A percentile compares a stretch with the other conserved stretches of the same genome.
Evolutionary conservation across 2,797 vertebrate genomes (phyloP).

Genomic region (Hipposideros larvatus): DNA sequence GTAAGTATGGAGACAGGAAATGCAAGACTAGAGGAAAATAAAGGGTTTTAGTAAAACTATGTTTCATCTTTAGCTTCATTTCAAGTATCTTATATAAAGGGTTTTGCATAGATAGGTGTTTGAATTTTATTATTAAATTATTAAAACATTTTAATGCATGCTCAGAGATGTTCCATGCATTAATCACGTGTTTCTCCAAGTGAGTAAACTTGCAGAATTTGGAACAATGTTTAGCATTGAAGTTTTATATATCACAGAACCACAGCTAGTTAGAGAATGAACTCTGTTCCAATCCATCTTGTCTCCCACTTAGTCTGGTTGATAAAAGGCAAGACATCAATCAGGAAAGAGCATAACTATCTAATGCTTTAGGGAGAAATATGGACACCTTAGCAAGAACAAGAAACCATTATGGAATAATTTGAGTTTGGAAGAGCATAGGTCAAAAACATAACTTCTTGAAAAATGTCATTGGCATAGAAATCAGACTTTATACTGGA

Average conservation of each 20-base stretch:
- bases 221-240: background rate
- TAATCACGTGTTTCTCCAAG: slow-evolving; percentile 11
- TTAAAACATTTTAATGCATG: background rate
- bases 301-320: slow-evolving; percentile 64
- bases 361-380: slow-evolving; percentile 74
- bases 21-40: background rate
- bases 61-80: background rate
- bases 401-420: slow-evolving; percentile 73
- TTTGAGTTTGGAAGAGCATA: slow-evolving; percentile 77
- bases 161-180: background rate
- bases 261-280: slow-evolving; percentile 59
- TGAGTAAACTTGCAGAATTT: slow-evolving; percentile 33
- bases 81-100: background rate
- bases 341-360: slow-evolving; percentile 70
- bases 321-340: slow-evolving; percentile 77
- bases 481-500: slow-evolving; percentile 54
- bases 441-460: slow-evolving; percentile 77
- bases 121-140: slow-evolving; percentile 39
- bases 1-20: background rate
- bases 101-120: background rate
- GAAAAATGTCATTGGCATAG: slow-evolving; percentile 67
- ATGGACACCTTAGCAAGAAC: slow-evolving; percentile 74
- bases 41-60: background rate
- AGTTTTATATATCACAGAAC: background rate
- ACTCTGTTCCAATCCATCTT: slow-evolving; percentile 68